Evolutionary conservation across 2,113 vertebrate species (phyloP), one percentile per base, ranked within the genome.

Genomic region (Lanius collurio): DNA sequence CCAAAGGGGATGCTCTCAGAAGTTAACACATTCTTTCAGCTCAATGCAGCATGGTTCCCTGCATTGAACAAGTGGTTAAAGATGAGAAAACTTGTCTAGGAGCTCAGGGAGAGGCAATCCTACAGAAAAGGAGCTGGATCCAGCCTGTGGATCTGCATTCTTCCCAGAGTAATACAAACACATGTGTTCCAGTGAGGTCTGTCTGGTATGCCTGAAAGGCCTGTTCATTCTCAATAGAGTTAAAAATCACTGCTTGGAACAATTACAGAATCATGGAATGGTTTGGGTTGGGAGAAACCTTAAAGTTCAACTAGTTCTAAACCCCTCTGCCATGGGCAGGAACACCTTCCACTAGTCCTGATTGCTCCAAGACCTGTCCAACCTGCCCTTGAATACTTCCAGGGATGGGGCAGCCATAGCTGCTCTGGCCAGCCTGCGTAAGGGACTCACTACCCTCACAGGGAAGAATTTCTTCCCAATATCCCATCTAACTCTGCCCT

Each of bases 121-220:
- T 24, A 5, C 0, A 14, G 37, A 30, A 41, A 22, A 10, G 14
- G 15, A 37, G 47, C 30, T 68, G 47, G 28, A 73, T 18, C n/a
- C 71, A 52, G 53, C 47, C 52, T 42, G 15, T 2, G 24, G 64
- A 28, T 47, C 11, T 1, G 17, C 2, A 28, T 67, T n/a, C 64
- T 14, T 60, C 18, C 46, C 0, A 0, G 18, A 62, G 55, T 27
- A 49, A 39, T 11, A 35, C 44, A 30, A 35, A 35, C 0, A 2
- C 10, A 2, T 13, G 31, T 9, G 24, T 13, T 53, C 10, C 31
- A 4, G 5, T 4, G n/a, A 65, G 50, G 15, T 49, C 23, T 53
- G 37, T 17, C 24, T 13, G 49, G 11, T 37, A 22, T 3, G 26
- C 12, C 7, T 24, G 31, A 59, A 64, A 49, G 27, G 39, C 23